Evolutionary conservation across 2,113 vertebrate genomes (phyloP), one percentile per base, ranked within the genome.

Genomic region (Paraplagusia blochii): DNA sequence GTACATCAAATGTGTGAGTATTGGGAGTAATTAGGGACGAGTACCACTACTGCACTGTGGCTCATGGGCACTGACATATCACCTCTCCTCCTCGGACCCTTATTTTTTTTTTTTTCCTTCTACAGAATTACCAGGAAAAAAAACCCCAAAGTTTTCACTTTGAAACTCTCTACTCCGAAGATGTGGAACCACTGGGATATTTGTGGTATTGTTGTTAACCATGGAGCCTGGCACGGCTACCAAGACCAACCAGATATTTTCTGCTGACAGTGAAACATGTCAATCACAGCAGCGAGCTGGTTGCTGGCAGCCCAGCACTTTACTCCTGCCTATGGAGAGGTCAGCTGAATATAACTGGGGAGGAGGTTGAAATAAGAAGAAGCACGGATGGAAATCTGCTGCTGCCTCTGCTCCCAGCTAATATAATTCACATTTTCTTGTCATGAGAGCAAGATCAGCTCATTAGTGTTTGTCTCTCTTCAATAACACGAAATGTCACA

Each of bases 21-120:
- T 46, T 61, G 76, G 69, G 66, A 74, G 73, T 85, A 85, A 84
- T 84, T 87, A 85, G 62, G 62, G 22, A 58, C 18, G 13, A 71
- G 62, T 51, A 69, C 64, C 52, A 59, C 56, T 50, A 77, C 16
- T 22, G 53, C 60, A 65, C 55, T 57, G 44, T 65, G 49, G 40
- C 63, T 52, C 64, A 67, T 51, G 47, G 77, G 71, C 46, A 22
- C 29, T 81, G 72, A 82, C 69, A 73, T 64, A 56, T 61, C 59
- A 44, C 65, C 76, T 55, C 58, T 44, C 16, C 19, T 59, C 53
- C 39, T 62, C 47, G 62, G 29, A 38, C 43, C 8, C 44, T 54
- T 40, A 43, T 43, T 13, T 43, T 36, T 40, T 50, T 62, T 38
- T 52, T 55, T 64, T 33, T 33, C 22, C n/a, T n/a, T n/a, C n/a